Conservation (phyloP, 2,797 vertebrate species). For the Podargus strigoides region DNA sequence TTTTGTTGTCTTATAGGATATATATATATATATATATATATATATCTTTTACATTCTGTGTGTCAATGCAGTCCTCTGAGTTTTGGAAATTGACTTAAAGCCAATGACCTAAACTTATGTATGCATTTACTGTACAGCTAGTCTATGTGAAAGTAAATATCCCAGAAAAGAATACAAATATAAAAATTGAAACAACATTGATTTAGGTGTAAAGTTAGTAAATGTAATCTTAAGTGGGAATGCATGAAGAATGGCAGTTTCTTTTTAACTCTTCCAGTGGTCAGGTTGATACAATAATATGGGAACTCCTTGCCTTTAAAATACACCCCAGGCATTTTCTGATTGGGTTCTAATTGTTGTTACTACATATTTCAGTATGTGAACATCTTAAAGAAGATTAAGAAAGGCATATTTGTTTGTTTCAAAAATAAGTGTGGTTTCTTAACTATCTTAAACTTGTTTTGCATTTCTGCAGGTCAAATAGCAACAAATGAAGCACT, state of each 20-base stretch:
- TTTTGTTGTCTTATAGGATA: not conserved
- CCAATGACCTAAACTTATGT: not conserved
- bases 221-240: not conserved
- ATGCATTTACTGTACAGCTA: not conserved
- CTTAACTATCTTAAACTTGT: not conserved
- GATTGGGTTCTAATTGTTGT: not conserved
- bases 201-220: not conserved
- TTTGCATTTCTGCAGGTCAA: conserved; percentile 78
- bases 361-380: not conserved
- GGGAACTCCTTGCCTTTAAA: not conserved
- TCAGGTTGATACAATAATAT: rapidly evolving
- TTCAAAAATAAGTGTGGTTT: not conserved
- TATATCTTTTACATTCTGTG: not conserved
- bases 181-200: not conserved
- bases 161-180: not conserved
- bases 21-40: no score
- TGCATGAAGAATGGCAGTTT: not conserved
- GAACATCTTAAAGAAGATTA: not conserved
- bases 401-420: not conserved
- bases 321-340: not conserved
- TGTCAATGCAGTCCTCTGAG: no score
- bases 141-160: not conserved
- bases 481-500: conserved; percentile 87
- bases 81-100: not conserved
- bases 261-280: not conserved